Base-by-base conservation (phyloP, 2,888 invertebrate genomes). In the Ichneumoninae sp. region DNA sequence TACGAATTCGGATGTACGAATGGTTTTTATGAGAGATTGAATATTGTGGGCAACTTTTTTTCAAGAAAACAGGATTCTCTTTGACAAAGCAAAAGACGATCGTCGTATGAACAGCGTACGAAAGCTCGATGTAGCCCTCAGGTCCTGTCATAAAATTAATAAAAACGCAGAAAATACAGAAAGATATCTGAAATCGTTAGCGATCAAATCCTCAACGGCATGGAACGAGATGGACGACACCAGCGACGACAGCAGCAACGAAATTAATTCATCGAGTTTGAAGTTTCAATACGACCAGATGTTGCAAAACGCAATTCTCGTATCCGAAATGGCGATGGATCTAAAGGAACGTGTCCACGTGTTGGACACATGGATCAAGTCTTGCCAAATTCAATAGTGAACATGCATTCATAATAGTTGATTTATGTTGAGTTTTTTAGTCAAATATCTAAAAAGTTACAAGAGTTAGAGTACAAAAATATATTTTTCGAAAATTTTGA, bases 241-340 rank as follows among this genome's bases (percentile, higher is more conserved):
- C 1, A 57, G 1, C 10, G 30, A 72, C 3, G 8, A 22, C 22
- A 22, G 22, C 22, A 22, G 22, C 22, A 22, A 22, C 22, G 22
- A 22, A 22, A 22, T 22, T 1, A 22, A 22, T 22, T 22, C 22
- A 22, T 22, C 22, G 7, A 10, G 7, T 44, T 36, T 33, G 19
- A 72, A 72, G 40, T 57, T 26, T 44, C 71, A 72, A 40, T 72
- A 72, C 44, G 71, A 72, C 44, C 71, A 72, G 8, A 72, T 60
- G 71, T 22, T 72, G 57, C 71, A 72, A 10, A 72, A 60, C 13
- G 57, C 44, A 0, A 57, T 72, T 26, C 40, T 72, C 26, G 54
- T 44, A 16, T 57, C 71, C 22, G 71, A 72, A 16, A 72, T 72
- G 71, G 36, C 71, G n/a, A 72, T 72, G 57, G 71, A 72, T 26